Evolutionary conservation across 2,797 vertebrate genomes (phyloP).

Genomic region (Acomys russatus): DNA sequence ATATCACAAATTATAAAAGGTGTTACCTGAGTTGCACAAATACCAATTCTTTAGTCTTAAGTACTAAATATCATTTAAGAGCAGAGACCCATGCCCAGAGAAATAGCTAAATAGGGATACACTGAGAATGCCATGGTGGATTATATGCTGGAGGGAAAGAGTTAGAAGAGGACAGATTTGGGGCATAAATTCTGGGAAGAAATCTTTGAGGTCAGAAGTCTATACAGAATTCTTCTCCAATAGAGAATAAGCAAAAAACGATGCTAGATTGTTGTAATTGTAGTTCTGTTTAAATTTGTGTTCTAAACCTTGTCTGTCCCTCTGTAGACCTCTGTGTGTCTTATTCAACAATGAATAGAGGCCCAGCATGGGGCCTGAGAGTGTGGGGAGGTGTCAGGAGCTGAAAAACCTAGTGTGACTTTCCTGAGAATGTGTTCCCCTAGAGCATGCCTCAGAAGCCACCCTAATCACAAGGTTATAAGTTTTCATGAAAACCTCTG

Average conservation of each 20-base stretch:
- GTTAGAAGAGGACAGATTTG: not conserved
- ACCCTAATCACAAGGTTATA: not conserved
- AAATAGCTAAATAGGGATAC: not conserved
- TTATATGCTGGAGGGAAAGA: not conserved
- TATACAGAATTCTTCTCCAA: not conserved
- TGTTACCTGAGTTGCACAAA: not conserved
- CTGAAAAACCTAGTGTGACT: not conserved
- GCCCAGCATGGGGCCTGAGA: not conserved
- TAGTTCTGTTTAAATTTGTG: conserved; percentile 36
- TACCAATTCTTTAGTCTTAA: not conserved
- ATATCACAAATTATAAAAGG: not conserved
- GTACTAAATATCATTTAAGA: not conserved
- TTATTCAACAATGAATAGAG: not conserved
- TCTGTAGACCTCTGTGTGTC: not conserved
- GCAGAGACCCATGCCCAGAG: not conserved
- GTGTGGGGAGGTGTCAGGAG: not conserved
- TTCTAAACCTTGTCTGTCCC: not conserved
- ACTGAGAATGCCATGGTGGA: not conserved
- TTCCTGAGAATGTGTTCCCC: not conserved
- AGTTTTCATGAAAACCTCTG: not conserved
- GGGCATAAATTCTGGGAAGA: not conserved
- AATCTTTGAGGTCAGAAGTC: not conserved
- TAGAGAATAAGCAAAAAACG: not conserved
- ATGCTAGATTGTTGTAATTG: not conserved
- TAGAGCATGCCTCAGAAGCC: not conserved